phyloP scores from a whole-genome alignment of 2,888 invertebrate species.

The Arge pagana region DNA sequence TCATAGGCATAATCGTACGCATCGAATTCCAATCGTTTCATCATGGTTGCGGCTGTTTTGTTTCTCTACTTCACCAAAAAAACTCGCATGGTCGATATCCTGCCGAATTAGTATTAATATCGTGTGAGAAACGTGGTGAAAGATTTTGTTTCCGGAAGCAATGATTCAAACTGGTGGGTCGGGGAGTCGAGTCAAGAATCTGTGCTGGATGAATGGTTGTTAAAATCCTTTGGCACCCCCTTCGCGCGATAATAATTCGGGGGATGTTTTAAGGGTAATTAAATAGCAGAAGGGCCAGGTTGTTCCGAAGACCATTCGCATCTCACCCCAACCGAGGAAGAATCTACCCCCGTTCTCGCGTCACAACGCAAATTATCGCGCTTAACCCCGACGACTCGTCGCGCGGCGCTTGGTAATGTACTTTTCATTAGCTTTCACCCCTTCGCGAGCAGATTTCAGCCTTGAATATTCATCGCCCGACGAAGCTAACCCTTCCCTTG shows the following conservation, averaged over 20 bases:
- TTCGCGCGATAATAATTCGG: constrained; percentile 56
- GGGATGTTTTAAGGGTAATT: constrained; percentile 57
- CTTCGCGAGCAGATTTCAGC: constrained; percentile 33
- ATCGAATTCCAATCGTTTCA: too few relatives aligned
- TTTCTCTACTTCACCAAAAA: too few relatives aligned
- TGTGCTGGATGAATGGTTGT: constrained; percentile 46
- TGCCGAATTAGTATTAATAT: too few relatives aligned
- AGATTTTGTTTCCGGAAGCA: too few relatives aligned
- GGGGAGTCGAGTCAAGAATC: too few relatives aligned
- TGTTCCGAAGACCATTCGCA: constrained; percentile 32
- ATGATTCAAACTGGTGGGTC: too few relatives aligned
- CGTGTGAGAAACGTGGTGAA: too few relatives aligned
- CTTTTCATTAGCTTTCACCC: constrained; percentile 54
- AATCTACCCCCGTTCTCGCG: too few relatives aligned
- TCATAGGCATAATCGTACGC: too few relatives aligned
- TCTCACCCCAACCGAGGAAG: constrained; percentile 26
- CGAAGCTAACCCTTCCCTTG: constrained; percentile 43
- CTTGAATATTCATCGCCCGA: constrained; percentile 53
- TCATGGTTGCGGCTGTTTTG: too few relatives aligned
- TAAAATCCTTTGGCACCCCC: constrained; percentile 47
- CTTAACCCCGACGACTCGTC: constrained; percentile 42
- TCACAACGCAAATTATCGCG: constrained; percentile 56
- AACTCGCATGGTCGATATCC: too few relatives aligned
- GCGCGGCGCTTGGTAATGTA: constrained; percentile 47
- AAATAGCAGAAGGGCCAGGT: constrained; percentile 52